These are phyloP conservation scores for Drosophila varians DNA, from an alignment of 1,140 invertebrate species.

Conservation along the genomic window DNA sequence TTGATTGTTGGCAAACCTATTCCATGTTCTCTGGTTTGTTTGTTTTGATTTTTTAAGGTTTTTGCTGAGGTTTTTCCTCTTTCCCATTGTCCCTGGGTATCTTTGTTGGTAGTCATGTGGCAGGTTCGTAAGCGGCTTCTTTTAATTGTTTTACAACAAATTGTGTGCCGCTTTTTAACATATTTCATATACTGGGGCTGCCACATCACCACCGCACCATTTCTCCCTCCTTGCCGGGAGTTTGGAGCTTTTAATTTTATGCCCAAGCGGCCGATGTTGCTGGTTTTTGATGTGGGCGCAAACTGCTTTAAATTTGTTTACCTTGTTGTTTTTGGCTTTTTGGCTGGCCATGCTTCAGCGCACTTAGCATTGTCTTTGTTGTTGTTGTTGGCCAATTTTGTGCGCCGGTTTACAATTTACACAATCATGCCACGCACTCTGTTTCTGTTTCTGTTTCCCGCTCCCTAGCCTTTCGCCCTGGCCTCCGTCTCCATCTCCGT, in stretches of 20 bases:
- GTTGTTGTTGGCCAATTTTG: constrained; percentile 38
- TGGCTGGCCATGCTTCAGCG: constrained; percentile 63
- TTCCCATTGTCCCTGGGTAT: not conserved
- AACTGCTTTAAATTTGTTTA: constrained; percentile 76
- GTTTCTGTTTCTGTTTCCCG: not conserved
- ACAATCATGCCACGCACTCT: constrained; percentile 63
- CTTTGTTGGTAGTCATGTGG: constrained; percentile 23
- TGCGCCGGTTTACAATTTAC: constrained; percentile 56
- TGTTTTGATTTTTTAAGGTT: constrained; percentile 11
- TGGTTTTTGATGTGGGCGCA: constrained; percentile 72
- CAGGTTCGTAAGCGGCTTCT: constrained; percentile 52
- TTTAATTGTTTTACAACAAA: constrained; percentile 62
- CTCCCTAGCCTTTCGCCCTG: too few relatives aligned
- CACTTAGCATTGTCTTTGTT: constrained; percentile 58
- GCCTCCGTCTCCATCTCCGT: constrained; percentile 3
- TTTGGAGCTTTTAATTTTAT: constrained; percentile 63
- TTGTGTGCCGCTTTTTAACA: constrained; percentile 65
- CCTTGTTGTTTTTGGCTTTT: constrained; percentile 43
- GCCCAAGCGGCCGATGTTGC: constrained; percentile 48
- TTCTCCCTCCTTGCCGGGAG: constrained; percentile 4
- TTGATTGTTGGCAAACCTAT: not conserved
- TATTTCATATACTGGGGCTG: constrained; percentile 53
- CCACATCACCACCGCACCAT: not conserved
- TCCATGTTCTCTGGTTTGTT: not conserved
- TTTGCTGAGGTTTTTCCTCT: too few relatives aligned